Evolutionary conservation across 2,888 invertebrate species (phyloP).

Genomic region (Chymomyza caudatula): DNA sequence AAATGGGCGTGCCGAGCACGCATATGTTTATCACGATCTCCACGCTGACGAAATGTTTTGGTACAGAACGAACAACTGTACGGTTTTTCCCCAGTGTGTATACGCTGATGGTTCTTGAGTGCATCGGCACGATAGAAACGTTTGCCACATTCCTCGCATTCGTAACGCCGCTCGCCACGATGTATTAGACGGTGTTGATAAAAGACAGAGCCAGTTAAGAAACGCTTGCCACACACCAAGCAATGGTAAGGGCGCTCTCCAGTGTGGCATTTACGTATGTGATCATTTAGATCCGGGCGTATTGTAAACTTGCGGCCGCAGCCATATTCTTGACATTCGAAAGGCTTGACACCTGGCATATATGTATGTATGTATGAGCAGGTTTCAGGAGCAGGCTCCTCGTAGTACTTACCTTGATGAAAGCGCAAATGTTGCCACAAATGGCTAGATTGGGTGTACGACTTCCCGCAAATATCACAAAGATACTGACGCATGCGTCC

Average conservation of each 20-base stretch:
- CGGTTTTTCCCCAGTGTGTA: conserved; percentile 82
- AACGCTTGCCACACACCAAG: conserved; percentile 81
- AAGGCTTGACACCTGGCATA: conserved; percentile 81
- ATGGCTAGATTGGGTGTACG: conserved; percentile 82
- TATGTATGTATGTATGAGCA: background rate
- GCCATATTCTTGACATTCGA: conserved; percentile 81
- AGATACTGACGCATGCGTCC: conserved; percentile 78
- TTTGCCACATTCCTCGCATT: conserved; percentile 82
- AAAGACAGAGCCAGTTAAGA: conserved; percentile 82
- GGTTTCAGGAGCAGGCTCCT: background rate
- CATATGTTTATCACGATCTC: conserved; percentile 81
- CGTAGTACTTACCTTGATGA: conserved; percentile 80
- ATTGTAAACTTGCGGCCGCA: conserved; percentile 82
- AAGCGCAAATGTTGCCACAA: conserved; percentile 84
- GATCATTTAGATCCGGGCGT: conserved; percentile 82
- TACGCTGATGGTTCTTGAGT: conserved; percentile 81
- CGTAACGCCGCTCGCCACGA: conserved; percentile 82
- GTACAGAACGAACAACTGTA: conserved; percentile 80
- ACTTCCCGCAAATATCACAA: conserved; percentile 82
- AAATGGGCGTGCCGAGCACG: conserved; percentile 79
- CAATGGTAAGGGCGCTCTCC: conserved; percentile 83
- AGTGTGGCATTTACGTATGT: conserved; percentile 82
- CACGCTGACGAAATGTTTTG: conserved; percentile 80
- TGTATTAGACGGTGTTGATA: conserved; percentile 83
- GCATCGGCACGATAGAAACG: conserved; percentile 83